Evolutionary conservation across 2,888 invertebrate species (phyloP).

Genomic region (Temnothorax unifasciatus): DNA sequence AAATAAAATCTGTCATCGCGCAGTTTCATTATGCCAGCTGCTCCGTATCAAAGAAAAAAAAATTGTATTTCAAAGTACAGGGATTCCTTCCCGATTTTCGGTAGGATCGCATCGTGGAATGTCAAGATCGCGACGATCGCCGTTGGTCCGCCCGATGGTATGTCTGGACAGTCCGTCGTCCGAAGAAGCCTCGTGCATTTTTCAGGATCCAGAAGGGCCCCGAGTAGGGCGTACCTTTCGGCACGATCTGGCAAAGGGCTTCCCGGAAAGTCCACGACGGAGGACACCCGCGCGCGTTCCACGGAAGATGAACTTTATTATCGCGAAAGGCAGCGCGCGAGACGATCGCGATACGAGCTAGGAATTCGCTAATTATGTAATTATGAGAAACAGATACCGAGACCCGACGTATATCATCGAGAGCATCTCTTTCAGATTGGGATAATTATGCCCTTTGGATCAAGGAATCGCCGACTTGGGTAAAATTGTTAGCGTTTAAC

Average conservation of each 20-base stretch:
- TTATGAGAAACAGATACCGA: slow-evolving; percentile 33
- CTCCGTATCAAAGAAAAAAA: background rate
- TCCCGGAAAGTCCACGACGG: slow-evolving; percentile 75
- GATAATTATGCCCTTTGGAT: background rate
- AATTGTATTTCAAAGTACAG: background rate
- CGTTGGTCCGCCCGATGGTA: slow-evolving; percentile 63
- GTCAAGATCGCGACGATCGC: slow-evolving; percentile 49
- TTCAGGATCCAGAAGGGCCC: slow-evolving; percentile 69
- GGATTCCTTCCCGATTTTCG: slow-evolving; percentile 35
- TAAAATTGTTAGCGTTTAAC: slow-evolving; percentile 1
- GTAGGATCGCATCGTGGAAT: slow-evolving; percentile 62
- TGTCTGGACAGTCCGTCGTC: slow-evolving; percentile 67
- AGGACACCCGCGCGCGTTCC: slow-evolving; percentile 64
- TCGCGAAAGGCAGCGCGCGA: slow-evolving; percentile 42
- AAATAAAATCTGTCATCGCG: background rate
- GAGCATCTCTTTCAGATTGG: background rate
- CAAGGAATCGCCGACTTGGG: background rate
- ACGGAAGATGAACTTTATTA: slow-evolving; percentile 66
- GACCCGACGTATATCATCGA: background rate
- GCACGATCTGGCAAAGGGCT: slow-evolving; percentile 73
- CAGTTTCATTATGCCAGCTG: slow-evolving; percentile 1
- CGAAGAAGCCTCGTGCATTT: slow-evolving; percentile 62
- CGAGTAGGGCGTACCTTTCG: slow-evolving; percentile 66
- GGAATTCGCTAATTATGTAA: slow-evolving; percentile 47
- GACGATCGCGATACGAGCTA: slow-evolving; percentile 39